phyloP scores from a whole-genome alignment of 2,113 vertebrate genomes.

The Salvator merianae region DNA sequence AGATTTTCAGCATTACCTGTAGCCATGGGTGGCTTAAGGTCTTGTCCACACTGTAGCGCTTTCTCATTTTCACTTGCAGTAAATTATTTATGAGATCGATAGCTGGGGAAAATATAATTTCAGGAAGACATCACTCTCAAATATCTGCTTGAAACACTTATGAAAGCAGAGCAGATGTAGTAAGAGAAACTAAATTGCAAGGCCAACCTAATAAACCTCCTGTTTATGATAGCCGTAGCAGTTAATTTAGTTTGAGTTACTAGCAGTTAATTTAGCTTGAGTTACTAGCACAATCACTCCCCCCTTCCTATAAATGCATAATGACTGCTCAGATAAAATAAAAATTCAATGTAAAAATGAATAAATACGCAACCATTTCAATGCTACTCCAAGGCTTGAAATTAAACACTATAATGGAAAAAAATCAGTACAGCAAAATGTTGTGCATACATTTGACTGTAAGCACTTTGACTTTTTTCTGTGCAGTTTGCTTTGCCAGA shows the following conservation, averaged over 20 bases:
- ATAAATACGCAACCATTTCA: background rate
- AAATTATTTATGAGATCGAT: conserved; percentile 98
- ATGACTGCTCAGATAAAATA: too few relatives aligned
- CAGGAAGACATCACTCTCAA: conserved; percentile 34
- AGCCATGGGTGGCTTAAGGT: conserved; percentile 96
- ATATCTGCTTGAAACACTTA: background rate
- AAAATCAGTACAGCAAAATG: too few relatives aligned
- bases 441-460: background rate
- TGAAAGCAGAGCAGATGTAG: background rate
- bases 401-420: background rate
- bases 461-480: background rate
- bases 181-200: background rate
- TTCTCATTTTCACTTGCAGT: conserved; percentile 99
- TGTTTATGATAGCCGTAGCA: background rate
- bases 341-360: background rate
- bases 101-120: conserved; percentile 77
- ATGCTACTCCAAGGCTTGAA: background rate
- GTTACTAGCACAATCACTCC: background rate
- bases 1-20: conserved; percentile 80
- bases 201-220: background rate
- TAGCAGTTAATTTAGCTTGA: background rate
- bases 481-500: background rate
- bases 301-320: too few relatives aligned
- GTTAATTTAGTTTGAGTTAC: background rate
- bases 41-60: conserved; percentile 96